phyloP scores from a whole-genome alignment of 2,113 vertebrate species.

The Coptodon rendalli region DNA sequence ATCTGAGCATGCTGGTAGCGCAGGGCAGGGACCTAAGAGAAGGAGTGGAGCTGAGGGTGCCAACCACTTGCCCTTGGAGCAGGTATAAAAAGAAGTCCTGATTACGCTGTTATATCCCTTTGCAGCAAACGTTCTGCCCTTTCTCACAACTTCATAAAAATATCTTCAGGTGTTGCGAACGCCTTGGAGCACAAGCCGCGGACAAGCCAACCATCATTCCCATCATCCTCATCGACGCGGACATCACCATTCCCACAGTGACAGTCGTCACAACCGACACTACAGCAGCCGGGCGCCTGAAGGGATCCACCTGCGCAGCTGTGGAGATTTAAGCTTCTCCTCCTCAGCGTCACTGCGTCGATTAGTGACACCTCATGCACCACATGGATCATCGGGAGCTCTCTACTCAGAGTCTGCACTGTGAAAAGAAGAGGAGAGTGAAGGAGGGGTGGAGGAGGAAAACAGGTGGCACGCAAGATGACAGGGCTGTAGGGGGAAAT shows the following conservation, averaged over 20 bases:
- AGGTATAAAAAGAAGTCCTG: constrained; percentile 46
- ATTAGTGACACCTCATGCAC: constrained; percentile 73
- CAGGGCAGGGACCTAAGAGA: constrained; percentile 75
- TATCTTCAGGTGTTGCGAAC: constrained; percentile 74
- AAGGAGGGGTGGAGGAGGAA: background rate
- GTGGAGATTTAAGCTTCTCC: constrained; percentile 87
- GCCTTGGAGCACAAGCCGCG: constrained; percentile 60
- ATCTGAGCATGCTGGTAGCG: constrained; percentile 65
- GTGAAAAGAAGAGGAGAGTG: constrained; percentile 30
- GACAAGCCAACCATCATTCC: constrained; percentile 51
- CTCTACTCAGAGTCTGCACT: constrained; percentile 81
- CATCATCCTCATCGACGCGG: constrained; percentile 58
- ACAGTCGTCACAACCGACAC: constrained; percentile 67
- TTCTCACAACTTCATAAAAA: background rate
- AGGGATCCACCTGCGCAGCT: constrained; percentile 89
- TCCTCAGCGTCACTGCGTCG: constrained; percentile 78
- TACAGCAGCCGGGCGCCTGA: constrained; percentile 59
- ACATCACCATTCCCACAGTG: constrained; percentile 74
- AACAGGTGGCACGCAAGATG: background rate
- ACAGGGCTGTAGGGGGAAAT: background rate
- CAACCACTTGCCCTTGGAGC: constrained; percentile 63
- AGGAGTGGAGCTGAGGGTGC: constrained; percentile 49
- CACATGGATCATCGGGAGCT: constrained; percentile 79
- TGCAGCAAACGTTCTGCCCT: background rate
- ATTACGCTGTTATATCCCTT: background rate